phyloP scores from a whole-genome alignment of 2,888 invertebrate species.

The Nezara viridula region DNA sequence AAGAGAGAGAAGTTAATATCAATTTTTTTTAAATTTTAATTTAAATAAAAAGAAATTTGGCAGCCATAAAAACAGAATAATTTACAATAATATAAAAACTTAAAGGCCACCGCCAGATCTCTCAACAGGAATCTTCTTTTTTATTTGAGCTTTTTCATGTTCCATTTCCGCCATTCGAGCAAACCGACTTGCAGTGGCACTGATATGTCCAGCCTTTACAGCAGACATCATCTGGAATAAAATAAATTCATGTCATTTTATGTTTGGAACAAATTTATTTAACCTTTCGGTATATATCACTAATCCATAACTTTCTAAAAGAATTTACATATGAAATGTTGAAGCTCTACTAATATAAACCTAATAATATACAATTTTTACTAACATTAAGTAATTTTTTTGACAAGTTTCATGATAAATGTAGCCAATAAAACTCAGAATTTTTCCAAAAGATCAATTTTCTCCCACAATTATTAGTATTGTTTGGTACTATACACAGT shows the following conservation, averaged over 20 bases:
- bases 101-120: slow-evolving; percentile 96
- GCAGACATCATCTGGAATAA: slow-evolving; percentile 94
- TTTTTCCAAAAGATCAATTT: no score
- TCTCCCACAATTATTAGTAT: no score
- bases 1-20: not conserved
- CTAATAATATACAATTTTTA: no score
- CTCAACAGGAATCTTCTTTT: slow-evolving; percentile 87
- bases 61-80: not conserved
- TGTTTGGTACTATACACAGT: no score
- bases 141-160: slow-evolving; percentile 83
- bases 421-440: no score
- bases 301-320: no score
- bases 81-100: slow-evolving; percentile 8
- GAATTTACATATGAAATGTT: no score
- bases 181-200: slow-evolving; percentile 86
- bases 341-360: no score
- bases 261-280: no score
- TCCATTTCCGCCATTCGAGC: slow-evolving; percentile 95
- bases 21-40: not conserved
- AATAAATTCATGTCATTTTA: not conserved
- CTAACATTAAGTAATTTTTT: no score
- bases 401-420: no score
- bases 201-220: slow-evolving; percentile 94
- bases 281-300: no score
- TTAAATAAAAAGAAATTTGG: not conserved